A percentile compares a stretch with the other conserved stretches of the same genome.
Conservation (phyloP, 2,797 vertebrate species). For the Phaenicophaeus curvirostris region DNA sequence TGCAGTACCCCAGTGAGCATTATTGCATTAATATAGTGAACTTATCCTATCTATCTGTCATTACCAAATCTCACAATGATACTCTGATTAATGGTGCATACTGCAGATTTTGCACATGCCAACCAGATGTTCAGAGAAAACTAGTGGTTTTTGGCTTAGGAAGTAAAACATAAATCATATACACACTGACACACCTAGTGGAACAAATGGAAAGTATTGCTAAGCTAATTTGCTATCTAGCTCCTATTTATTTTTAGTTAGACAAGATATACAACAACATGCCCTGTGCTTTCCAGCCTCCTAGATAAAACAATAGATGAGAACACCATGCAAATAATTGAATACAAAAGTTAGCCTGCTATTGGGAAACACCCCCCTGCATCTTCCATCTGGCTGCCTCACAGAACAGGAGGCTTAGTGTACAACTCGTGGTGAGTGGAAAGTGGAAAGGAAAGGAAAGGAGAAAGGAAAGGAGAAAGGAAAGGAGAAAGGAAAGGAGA, state of each 20-base stretch:
- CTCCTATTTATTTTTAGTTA: slow-evolving; percentile 26
- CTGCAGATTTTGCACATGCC: slow-evolving; percentile 64
- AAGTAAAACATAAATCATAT: slow-evolving; percentile 62
- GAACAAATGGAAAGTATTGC: slow-evolving; percentile 61
- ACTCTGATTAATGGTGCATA: slow-evolving; percentile 67
- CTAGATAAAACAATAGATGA: not conserved
- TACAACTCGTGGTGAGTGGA: not conserved
- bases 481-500: too few species aligned
- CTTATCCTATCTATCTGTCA: slow-evolving; percentile 31
- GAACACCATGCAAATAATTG: not conserved
- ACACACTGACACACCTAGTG: slow-evolving; percentile 41
- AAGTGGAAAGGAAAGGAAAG: not conserved
- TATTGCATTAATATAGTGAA: slow-evolving; percentile 58
- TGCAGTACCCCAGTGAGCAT: not conserved
- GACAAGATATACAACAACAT: not conserved
- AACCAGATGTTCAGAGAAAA: slow-evolving; percentile 71
- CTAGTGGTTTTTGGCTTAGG: slow-evolving; percentile 44
- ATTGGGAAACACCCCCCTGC: not conserved
- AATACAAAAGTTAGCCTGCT: not conserved
- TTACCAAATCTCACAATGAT: slow-evolving; percentile 58
- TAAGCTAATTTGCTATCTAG: not conserved
- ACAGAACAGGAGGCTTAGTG: not conserved
- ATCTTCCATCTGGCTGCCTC: not conserved
- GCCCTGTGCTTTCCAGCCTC: not conserved
- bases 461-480: too few species aligned